phyloP scores from a whole-genome alignment of 2,113 vertebrate species.

The Hyperopisus bebe region DNA sequence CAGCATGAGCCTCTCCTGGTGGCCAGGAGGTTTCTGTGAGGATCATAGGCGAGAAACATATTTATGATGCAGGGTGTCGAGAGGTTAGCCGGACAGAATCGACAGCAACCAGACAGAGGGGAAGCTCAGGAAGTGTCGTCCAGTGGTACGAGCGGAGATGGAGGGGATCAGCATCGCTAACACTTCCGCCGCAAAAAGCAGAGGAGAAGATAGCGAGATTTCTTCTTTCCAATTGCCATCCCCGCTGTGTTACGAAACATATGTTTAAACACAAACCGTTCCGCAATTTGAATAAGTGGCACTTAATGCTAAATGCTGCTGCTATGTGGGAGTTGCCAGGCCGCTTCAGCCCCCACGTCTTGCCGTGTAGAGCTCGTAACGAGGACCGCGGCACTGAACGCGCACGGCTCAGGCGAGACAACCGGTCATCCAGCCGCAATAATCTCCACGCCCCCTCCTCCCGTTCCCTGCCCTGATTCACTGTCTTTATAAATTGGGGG shows the following conservation, averaged over 20 bases:
- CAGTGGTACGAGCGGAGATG: background rate
- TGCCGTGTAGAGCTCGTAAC: conserved; percentile 34
- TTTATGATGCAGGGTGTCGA: background rate
- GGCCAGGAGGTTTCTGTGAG: background rate
- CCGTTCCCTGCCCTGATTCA: background rate
- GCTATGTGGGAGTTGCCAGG: conserved; percentile 47
- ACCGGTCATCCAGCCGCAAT: background rate
- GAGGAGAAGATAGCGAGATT: background rate
- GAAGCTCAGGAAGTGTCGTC: background rate
- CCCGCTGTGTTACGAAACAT: conserved; percentile 40
- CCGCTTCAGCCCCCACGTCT: conserved; percentile 34
- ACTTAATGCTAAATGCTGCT: conserved; percentile 53
- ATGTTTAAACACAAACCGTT: conserved; percentile 44
- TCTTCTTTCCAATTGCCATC: background rate
- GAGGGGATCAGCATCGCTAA: background rate
- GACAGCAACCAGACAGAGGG: too few relatives aligned
- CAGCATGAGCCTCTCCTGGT: background rate
- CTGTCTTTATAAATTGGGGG: background rate
- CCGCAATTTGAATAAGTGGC: conserved; percentile 58
- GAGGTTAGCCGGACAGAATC: background rate
- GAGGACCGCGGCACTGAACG: background rate
- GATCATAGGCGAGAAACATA: background rate
- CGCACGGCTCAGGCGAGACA: background rate
- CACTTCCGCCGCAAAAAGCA: background rate
- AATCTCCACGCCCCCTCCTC: background rate